Evolutionary conservation across 2,888 invertebrate species (phyloP).

Genomic region (Amblyteles armatorius): DNA sequence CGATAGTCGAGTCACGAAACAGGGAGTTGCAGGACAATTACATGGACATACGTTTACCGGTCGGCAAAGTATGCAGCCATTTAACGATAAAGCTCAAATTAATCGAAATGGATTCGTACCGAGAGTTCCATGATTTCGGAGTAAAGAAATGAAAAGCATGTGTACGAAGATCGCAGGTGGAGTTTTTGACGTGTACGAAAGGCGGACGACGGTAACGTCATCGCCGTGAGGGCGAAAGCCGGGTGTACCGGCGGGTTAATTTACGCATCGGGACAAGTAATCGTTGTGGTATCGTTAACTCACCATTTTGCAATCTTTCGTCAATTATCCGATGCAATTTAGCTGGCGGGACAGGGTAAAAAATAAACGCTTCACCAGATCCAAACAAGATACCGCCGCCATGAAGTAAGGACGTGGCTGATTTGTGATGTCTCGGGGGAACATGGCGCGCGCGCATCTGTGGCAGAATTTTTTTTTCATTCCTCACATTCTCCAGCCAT

Average conservation of each 20-base stretch:
- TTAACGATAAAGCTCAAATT: not conserved
- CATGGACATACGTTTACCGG: not conserved
- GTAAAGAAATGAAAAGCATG: conserved; percentile 13
- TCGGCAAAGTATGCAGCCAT: not conserved
- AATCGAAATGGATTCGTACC: not conserved
- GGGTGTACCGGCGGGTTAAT: conserved; percentile 29
- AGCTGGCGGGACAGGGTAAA: conserved; percentile 32
- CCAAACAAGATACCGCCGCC: conserved; percentile 77
- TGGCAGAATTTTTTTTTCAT: conserved; percentile 36
- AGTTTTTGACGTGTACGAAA: conserved; percentile 59
- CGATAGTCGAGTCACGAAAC: not conserved
- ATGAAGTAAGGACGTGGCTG: conserved; percentile 81
- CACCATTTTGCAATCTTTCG: conserved; percentile 74
- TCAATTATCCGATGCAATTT: conserved; percentile 58
- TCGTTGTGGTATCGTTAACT: conserved; percentile 54
- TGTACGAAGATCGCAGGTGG: conserved; percentile 28
- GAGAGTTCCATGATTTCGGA: not conserved
- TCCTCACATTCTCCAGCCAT: not conserved
- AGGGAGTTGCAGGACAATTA: not conserved
- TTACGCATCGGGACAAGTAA: not conserved
- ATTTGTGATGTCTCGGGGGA: conserved; percentile 57
- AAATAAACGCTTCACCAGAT: conserved; percentile 61
- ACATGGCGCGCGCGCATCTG: conserved; percentile 59
- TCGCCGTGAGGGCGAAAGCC: conserved; percentile 26
- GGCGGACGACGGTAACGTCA: conserved; percentile 62